Percentiles rank a stretch among this genome's conserved stretches.
Evolutionary conservation across 2,888 invertebrate species (phyloP).

Genomic region (Eilema caniola): DNA sequence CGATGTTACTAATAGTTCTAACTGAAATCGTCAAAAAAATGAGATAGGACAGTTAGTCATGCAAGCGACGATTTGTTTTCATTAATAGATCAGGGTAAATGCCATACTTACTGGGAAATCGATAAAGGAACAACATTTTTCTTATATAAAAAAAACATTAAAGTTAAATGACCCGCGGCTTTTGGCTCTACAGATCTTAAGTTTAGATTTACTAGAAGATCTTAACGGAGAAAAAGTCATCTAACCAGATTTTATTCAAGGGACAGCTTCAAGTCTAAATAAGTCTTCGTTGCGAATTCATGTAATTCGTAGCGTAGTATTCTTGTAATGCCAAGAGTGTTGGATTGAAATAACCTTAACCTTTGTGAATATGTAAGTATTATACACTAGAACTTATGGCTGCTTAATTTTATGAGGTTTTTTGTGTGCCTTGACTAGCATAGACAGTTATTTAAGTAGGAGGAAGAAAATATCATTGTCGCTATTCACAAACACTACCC

Average conservation of each 20-base stretch:
- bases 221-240: too few relatives aligned
- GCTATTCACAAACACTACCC: too few relatives aligned
- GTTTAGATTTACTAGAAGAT: too few relatives aligned
- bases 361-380: not conserved
- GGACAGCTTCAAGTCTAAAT: conserved; percentile 24
- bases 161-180: not conserved
- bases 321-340: conserved; percentile 11
- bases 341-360: conserved; percentile 16
- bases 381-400: not conserved
- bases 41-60: too few relatives aligned
- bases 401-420: not conserved
- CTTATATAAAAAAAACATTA: not conserved
- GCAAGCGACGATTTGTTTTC: too few relatives aligned
- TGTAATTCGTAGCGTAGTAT: conserved; percentile 5
- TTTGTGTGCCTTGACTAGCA: not conserved
- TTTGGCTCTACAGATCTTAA: too few relatives aligned
- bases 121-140: not conserved
- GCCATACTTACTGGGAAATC: not conserved
- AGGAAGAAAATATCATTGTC: not conserved
- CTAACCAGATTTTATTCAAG: conserved; percentile 5
- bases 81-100: not conserved
- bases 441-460: not conserved
- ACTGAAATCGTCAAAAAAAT: too few relatives aligned
- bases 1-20: too few relatives aligned
- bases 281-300: conserved; percentile 27